These are phyloP conservation scores for Stratiomys singularior DNA, from an alignment of 2,888 invertebrate species.

Conservation along the genomic window DNA sequence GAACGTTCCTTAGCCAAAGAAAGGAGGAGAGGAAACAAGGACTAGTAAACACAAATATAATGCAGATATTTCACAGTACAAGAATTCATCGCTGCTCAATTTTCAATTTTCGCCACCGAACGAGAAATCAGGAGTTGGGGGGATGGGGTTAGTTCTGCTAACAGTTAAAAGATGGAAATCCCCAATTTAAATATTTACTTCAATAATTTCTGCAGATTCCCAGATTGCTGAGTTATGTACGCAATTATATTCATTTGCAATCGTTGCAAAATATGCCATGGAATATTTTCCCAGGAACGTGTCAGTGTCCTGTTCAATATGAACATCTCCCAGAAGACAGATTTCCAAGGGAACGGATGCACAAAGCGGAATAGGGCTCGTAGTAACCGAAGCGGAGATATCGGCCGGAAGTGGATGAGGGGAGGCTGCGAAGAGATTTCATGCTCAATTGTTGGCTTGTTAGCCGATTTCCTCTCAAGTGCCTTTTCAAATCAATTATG, in stretches of 20 bases:
- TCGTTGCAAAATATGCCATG: background rate
- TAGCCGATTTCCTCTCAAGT: constrained; percentile 35
- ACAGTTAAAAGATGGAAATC: background rate
- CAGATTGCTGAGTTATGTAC: background rate
- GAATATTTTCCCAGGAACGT: background rate
- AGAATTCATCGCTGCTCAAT: no score
- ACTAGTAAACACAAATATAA: no score
- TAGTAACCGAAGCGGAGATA: background rate
- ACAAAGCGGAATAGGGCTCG: background rate
- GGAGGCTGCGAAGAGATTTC: background rate
- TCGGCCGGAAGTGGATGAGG: background rate
- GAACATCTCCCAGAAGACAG: background rate
- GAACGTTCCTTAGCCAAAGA: no score
- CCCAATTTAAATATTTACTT: constrained; percentile 11
- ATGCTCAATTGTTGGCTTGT: background rate
- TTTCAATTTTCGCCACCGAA: no score
- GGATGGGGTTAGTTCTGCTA: background rate
- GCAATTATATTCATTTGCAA: background rate
- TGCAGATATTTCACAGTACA: no score
- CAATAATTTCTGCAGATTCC: constrained; percentile 1
- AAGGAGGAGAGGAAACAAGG: no score
- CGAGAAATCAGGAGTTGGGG: no score
- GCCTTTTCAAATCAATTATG: constrained; percentile 41
- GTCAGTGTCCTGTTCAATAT: background rate
- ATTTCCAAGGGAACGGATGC: background rate